Conservation (phyloP, 2,797 vertebrate genomes). For the Vireo griseus region DNA sequence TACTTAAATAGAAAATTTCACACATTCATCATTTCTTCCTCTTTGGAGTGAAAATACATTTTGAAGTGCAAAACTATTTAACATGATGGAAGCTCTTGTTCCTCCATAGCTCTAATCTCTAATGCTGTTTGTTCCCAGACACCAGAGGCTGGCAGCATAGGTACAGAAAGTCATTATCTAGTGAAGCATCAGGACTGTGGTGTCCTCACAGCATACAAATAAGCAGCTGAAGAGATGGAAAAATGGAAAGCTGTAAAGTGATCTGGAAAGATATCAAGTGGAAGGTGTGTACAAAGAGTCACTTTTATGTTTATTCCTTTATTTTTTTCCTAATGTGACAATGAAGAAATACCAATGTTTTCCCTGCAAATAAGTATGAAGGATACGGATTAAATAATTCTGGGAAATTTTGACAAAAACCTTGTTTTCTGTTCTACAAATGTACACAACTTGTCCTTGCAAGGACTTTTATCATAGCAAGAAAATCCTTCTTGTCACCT, state of each 20-base stretch:
- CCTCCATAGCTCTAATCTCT: neutral
- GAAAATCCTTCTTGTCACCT: neutral
- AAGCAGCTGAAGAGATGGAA: constrained; percentile 21
- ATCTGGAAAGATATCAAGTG: constrained; percentile 26
- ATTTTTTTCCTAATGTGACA: neutral
- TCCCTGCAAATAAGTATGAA: neutral
- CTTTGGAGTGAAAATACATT: neutral
- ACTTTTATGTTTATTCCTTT: constrained; percentile 16
- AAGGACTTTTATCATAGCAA: neutral
- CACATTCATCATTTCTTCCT: neutral
- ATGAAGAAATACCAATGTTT: neutral
- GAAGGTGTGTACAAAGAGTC: neutral
- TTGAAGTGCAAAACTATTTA: neutral
- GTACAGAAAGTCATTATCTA: constrained; percentile 28
- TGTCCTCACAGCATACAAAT: constrained; percentile 46
- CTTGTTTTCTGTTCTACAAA: neutral
- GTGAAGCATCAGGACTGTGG: neutral
- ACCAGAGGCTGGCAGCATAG: neutral
- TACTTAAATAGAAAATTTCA: neutral
- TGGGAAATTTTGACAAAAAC: neutral
- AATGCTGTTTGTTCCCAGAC: constrained; percentile 17
- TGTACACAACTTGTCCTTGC: neutral
- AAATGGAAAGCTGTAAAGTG: constrained; percentile 48
- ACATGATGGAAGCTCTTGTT: neutral
- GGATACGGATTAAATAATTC: neutral